Evolutionary conservation across 2,797 vertebrate genomes (phyloP).

Genomic region (Bryconaethiops microstoma): DNA sequence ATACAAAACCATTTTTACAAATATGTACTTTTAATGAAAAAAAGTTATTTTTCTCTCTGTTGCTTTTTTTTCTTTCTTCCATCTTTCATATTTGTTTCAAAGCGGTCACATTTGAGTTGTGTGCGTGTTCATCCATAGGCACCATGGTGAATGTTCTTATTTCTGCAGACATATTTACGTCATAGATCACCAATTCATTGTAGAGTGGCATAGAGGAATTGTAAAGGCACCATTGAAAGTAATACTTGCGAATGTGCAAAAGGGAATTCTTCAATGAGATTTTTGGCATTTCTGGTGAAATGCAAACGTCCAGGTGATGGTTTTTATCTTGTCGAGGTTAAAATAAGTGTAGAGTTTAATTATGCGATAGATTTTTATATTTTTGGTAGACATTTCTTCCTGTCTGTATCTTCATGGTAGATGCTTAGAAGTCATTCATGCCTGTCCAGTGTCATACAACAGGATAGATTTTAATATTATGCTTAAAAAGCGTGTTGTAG

Average conservation of each 20-base stretch:
- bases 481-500: constrained; percentile 47
- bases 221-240: constrained; percentile 41
- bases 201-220: constrained; percentile 34
- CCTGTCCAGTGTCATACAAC: constrained; percentile 29
- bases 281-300: constrained; percentile 19
- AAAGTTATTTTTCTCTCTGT: constrained; percentile 39
- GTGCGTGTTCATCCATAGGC: constrained; percentile 21
- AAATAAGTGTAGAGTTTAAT: constrained; percentile 52
- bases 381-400: constrained; percentile 37
- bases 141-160: constrained; percentile 35
- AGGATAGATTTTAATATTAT: constrained; percentile 41
- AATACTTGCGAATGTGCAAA: constrained; percentile 43
- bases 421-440: constrained; percentile 46
- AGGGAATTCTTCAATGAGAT: constrained; percentile 46
- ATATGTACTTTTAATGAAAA: constrained; percentile 57
- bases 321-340: constrained; percentile 47
- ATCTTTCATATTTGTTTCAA: constrained; percentile 27
- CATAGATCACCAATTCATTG: constrained; percentile 29
- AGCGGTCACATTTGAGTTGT: constrained; percentile 35
- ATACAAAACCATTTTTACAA: constrained; percentile 55
- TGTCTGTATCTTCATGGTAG: constrained; percentile 38
- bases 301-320: constrained; percentile 40
- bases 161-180: constrained; percentile 24
- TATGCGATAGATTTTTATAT: constrained; percentile 59
- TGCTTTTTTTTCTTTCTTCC: constrained; percentile 32